phyloP scores from a whole-genome alignment of 1,140 invertebrate species.

The Leptonema lineaticorne region DNA sequence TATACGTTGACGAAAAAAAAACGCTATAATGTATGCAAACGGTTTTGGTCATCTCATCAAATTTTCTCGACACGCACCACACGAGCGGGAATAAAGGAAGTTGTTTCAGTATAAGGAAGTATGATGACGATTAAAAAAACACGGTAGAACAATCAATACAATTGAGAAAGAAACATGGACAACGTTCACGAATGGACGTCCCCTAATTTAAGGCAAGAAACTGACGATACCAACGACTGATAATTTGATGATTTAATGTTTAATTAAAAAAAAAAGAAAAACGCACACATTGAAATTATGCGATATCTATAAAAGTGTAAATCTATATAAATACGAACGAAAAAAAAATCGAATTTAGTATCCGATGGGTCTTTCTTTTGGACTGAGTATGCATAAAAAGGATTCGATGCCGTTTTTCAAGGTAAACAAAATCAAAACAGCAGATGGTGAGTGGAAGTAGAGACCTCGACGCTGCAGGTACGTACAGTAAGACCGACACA shows the following conservation, averaged over 20 bases:
- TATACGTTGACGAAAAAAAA: too few relatives aligned
- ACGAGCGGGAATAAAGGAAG: conserved; percentile 16
- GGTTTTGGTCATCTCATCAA: background rate
- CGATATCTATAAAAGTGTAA: too few relatives aligned
- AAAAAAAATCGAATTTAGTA: too few relatives aligned
- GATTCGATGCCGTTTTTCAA: background rate
- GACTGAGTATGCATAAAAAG: background rate
- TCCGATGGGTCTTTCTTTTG: too few relatives aligned
- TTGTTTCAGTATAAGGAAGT: conserved; percentile 14
- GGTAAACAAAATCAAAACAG: conserved; percentile 4
- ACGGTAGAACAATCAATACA: conserved; percentile 4
- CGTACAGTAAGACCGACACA: background rate
- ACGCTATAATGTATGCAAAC: background rate
- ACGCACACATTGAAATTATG: too few relatives aligned
- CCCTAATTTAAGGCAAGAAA: too few relatives aligned
- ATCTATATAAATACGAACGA: too few relatives aligned
- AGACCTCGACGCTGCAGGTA: conserved; percentile 1
- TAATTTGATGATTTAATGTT: too few relatives aligned
- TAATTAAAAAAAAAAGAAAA: too few relatives aligned
- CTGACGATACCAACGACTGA: too few relatives aligned
- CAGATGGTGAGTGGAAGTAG: background rate
- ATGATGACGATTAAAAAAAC: background rate
- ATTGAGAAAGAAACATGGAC: background rate
- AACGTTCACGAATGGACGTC: background rate
- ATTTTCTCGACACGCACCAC: background rate